Base-by-base conservation (phyloP, 2,797 vertebrate species). In the Platalea minor region DNA sequence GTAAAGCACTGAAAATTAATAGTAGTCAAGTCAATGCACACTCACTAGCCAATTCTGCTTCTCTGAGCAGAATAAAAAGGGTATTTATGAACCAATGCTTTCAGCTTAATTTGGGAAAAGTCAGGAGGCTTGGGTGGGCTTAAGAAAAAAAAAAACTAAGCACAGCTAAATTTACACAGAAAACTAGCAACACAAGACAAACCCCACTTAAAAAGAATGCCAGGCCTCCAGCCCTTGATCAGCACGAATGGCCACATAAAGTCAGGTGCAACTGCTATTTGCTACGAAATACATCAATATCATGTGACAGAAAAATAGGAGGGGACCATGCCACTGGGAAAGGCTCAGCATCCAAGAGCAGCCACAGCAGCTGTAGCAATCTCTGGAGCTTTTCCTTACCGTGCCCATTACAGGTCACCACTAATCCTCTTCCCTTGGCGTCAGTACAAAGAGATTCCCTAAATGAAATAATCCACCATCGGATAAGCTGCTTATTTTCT, bases 381-480 rank as follows among this genome's bases (percentile, higher is more conserved):
- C 86, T 88, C 84, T 70, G 41, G 87, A 93, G 93, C 73, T 91
- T 89, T 81, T 94, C 93, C 86, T 94, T 83, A 80, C 89, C 72
- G 79, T 90, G 72, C 89, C 57, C 85, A 17, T 60, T 87, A 89
- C 73, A 83, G 65, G 93, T 67, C 88, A 96, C 81, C 61, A 60
- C 82, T 89, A 97, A 97, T 95, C 96, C 87, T 93, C 85, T 74
- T 93, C 35, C 63, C 68, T 56, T 91, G 69, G 91, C 95, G 19
- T 69, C 48, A 76, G 77, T 93, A 97, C 94, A 97, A 94, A 97
- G 90, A 78, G 63, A 91, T 88, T 92, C 67, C 84, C 76, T 63
- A 95, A 95, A 83, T 37, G 8, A 97, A 96, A 77, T 93, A 96
- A 97, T 94, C 91, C 95, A 73, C 86, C 48, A 24, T 3, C 1